Percentiles rank a stretch among this genome's conserved stretches.
phyloP scores from a whole-genome alignment of 2,113 vertebrate genomes.

The Anthoscopus minutus region DNA sequence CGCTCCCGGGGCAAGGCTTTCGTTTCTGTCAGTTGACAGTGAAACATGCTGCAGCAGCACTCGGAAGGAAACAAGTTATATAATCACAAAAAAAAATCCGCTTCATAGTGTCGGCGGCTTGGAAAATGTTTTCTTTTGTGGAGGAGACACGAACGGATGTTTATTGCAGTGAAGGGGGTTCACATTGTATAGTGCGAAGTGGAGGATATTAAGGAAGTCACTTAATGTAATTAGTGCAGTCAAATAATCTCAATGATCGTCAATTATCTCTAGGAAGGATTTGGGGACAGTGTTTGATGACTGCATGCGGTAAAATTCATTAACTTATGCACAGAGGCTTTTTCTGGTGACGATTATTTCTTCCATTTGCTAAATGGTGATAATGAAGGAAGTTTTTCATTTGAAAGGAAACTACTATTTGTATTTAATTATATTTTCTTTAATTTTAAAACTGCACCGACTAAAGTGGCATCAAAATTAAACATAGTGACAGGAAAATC shows the following conservation, averaged over 20 bases:
- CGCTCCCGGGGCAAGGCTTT: background rate
- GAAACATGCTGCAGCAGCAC: background rate
- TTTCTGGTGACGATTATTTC: background rate
- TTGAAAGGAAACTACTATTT: background rate
- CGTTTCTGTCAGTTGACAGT: background rate
- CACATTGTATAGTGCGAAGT: background rate
- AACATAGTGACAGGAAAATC: background rate
- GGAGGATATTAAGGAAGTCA: background rate
- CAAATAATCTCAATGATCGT: background rate
- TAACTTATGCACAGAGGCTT: background rate
- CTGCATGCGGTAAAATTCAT: background rate
- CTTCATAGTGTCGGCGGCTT: background rate
- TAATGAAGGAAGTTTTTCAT: background rate
- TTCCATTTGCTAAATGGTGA: background rate
- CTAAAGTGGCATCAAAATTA: background rate
- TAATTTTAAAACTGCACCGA: background rate
- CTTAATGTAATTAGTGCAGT: background rate
- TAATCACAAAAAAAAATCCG: conserved; percentile 20
- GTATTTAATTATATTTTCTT: background rate
- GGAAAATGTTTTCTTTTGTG: background rate
- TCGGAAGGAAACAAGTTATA: conserved; percentile 33
- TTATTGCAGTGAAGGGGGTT: background rate
- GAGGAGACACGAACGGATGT: background rate
- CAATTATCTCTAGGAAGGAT: background rate
- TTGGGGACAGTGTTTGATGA: background rate